phyloP scores from a whole-genome alignment of 1,140 invertebrate genomes.

The Notospermus geniculatus region DNA sequence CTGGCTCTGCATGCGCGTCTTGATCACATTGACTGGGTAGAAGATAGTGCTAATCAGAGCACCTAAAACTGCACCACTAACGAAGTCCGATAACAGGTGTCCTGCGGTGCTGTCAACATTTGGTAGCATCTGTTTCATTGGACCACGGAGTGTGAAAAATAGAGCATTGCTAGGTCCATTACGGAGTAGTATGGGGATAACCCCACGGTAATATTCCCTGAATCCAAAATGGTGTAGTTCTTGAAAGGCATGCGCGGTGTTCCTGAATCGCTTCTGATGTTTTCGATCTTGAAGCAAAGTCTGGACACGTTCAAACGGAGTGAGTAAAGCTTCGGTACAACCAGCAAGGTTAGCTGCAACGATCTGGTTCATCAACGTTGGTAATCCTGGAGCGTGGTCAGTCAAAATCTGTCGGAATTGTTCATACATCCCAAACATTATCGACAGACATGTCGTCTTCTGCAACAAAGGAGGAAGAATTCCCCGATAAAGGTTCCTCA shows the following conservation, averaged over 20 bases:
- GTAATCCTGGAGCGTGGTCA: slow-evolving; percentile 27
- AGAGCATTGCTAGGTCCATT: slow-evolving; percentile 84
- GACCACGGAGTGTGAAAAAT: slow-evolving; percentile 86
- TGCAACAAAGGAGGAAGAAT: slow-evolving; percentile 91
- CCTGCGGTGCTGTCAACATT: slow-evolving; percentile 15
- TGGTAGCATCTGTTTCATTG: slow-evolving; percentile 65
- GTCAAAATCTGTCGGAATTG: slow-evolving; percentile 70
- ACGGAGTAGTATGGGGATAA: slow-evolving; percentile 78
- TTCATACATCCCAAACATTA: slow-evolving; percentile 97
- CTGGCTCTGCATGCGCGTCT: slow-evolving; percentile 89
- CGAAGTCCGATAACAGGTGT: slow-evolving; percentile 66
- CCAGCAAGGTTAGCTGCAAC: slow-evolving; percentile 73
- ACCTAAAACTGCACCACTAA: slow-evolving; percentile 91
- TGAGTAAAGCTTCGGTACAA: slow-evolving; percentile 78
- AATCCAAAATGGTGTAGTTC: slow-evolving; percentile 67
- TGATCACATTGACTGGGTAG: slow-evolving; percentile 97
- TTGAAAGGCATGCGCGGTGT: slow-evolving; percentile 81
- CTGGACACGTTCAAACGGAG: slow-evolving; percentile 95
- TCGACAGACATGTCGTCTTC: slow-evolving; percentile 85
- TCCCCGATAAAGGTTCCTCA: slow-evolving; percentile 83
- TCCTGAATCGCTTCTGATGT: slow-evolving; percentile 81
- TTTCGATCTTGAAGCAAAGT: slow-evolving; percentile 84
- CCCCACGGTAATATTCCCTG: slow-evolving; percentile 64
- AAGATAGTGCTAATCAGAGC: slow-evolving; percentile 90
- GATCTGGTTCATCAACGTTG: slow-evolving; percentile 59